Base-by-base conservation (phyloP, 2,797 vertebrate species). In the Alfaro cultratus region DNA sequence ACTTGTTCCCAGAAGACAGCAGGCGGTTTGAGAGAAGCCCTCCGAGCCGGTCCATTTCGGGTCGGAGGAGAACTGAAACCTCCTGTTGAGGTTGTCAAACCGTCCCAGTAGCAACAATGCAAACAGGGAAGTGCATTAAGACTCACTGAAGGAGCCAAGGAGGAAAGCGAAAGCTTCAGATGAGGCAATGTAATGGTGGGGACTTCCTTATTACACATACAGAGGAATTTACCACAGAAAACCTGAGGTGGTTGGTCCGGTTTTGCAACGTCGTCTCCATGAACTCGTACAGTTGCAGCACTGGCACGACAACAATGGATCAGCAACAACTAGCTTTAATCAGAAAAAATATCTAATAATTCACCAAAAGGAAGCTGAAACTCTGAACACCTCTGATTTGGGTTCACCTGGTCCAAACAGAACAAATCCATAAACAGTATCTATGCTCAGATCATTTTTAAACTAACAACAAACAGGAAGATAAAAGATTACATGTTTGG, bases 111-210 rank as follows among this genome's bases (percentile, higher is more conserved):
- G 67, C 29, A 41, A 31, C 41, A 53, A 60, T 16, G n/a, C 62
- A 0, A 6, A 13, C n/a, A 16, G 46, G 13, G 46, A 1, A 15
- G 9, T 2, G 6, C 1, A 5, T 13, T 3, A 36, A 74, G 43
- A 49, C 73, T 0, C 62, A 1, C 13, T 15, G 26, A 41, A 18
- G 57, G 18, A 1, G 9, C 55, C 2, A 2, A 2, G 29, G 15
- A 2, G 82, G 86, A 90, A 89, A 90, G 76, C 75, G 85, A 88
- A 90, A 90, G 83, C 26, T 46, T 0, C 51, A 71, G 64, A 49
- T 31, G 73, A 76, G 0, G 47, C 57, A 60, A 34, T 5, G 1
- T 10, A 46, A 46, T 0, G 47, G 9, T 12, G 71, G 81, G 81
- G 13, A 89, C 45, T 81, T 88, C 78, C 85, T 77, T 13, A 7